Evolutionary conservation across 2,113 vertebrate species (phyloP).

Genomic region (Monopterus albus): DNA sequence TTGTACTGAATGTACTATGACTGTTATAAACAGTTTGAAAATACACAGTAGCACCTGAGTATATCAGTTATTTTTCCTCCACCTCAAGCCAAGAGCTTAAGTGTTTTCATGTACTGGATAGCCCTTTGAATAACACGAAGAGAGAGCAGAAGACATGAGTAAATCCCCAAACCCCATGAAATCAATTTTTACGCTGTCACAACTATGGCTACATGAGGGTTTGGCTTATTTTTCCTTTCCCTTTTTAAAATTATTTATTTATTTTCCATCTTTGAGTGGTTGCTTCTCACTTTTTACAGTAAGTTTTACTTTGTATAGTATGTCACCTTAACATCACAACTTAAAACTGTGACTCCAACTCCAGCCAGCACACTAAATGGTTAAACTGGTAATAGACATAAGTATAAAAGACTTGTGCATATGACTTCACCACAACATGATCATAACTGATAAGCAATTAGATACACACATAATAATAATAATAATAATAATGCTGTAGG

Average conservation of each 20-base stretch:
- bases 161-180: constrained; percentile 19
- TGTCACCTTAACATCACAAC: not conserved
- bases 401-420: no score
- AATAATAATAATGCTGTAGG: not conserved
- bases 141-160: not conserved
- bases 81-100: not conserved
- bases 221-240: not conserved
- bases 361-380: not conserved
- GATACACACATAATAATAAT: not conserved
- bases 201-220: constrained; percentile 4
- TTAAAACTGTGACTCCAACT: not conserved
- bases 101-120: not conserved
- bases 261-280: not conserved
- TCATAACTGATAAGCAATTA: not conserved
- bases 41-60: not conserved
- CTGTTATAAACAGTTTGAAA: no score
- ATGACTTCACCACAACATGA: not conserved
- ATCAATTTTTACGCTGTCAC: constrained; percentile 1
- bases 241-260: not conserved
- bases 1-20: no score
- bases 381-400: no score
- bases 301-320: not conserved
- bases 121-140: not conserved
- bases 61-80: not conserved
- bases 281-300: not conserved